Percentiles rank a stretch among this genome's conserved stretches.
phyloP scores from a whole-genome alignment of 1,140 invertebrate species.

The Tribolium castaneum region DNA sequence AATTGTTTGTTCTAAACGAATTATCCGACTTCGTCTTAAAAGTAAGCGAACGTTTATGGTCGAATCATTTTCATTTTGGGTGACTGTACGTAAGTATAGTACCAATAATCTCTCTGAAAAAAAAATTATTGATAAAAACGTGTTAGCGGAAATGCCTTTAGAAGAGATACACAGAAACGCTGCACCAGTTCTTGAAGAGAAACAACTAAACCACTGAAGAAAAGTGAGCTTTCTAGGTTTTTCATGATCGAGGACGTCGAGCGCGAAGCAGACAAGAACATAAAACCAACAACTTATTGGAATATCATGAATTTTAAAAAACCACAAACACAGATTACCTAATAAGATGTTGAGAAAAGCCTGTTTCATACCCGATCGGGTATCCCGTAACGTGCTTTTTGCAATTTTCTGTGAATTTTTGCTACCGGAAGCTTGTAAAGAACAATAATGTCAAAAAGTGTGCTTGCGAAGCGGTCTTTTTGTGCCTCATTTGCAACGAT shows the following conservation, averaged over 20 bases:
- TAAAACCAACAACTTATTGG: not conserved
- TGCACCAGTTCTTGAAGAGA: not conserved
- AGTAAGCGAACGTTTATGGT: no score
- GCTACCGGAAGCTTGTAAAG: not conserved
- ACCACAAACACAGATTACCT: not conserved
- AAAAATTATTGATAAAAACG: not conserved
- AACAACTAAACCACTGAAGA: not conserved
- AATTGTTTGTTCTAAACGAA: no score
- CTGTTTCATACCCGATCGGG: not conserved
- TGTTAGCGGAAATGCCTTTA: not conserved
- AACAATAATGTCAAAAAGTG: not conserved
- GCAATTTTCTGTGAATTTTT: not conserved
- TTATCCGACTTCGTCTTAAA: no score
- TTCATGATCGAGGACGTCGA: not conserved
- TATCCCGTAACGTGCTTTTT: no score
- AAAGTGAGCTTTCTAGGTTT: not conserved
- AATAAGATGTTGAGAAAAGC: not conserved
- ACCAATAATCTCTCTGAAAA: no score
- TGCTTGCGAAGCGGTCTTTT: not conserved
- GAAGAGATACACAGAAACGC: not conserved
- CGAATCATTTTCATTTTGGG: no score
- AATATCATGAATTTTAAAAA: not conserved
- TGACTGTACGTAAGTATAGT: no score
- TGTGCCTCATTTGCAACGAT: not conserved
- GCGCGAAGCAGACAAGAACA: not conserved